Percentiles rank a stretch among this genome's conserved stretches.
phyloP scores from a whole-genome alignment of 1,140 invertebrate genomes.

The Phenacoccus solenopsis region DNA sequence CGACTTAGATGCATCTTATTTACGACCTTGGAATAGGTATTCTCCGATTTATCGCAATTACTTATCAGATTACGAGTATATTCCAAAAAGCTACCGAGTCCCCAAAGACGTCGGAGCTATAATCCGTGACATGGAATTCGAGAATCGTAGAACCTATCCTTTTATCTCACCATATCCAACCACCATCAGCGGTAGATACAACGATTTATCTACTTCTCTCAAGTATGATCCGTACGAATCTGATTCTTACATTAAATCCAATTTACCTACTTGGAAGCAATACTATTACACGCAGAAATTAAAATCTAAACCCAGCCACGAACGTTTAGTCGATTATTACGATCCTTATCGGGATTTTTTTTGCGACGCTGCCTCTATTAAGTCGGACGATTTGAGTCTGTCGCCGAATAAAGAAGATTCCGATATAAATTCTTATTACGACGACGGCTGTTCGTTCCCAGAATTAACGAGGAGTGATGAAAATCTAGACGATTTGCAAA shows the following conservation, averaged over 20 bases:
- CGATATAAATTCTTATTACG: not conserved
- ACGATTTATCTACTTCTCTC: not conserved
- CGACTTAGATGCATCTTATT: not conserved
- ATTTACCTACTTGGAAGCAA: not conserved
- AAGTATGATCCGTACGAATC: conserved; percentile 6
- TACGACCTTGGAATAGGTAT: not conserved
- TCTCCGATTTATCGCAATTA: not conserved
- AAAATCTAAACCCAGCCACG: not conserved
- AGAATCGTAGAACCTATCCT: not conserved
- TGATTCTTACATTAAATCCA: not conserved
- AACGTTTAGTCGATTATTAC: not conserved
- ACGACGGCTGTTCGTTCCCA: not conserved
- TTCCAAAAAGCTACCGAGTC: not conserved
- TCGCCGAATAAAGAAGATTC: not conserved
- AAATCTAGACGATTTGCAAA: not conserved
- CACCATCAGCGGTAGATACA: not conserved
- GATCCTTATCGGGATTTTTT: conserved; percentile 11
- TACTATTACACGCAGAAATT: conserved; percentile 11
- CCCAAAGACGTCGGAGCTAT: not conserved
- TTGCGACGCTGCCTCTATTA: not conserved
- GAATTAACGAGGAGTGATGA: not conserved
- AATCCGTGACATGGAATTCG: not conserved
- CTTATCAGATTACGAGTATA: not conserved
- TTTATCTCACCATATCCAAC: not conserved
- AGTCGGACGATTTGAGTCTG: not conserved